Percentiles rank a stretch among this genome's conserved stretches.
phyloP scores from a whole-genome alignment of 2,888 invertebrate genomes.

The Aplocera efformata region DNA sequence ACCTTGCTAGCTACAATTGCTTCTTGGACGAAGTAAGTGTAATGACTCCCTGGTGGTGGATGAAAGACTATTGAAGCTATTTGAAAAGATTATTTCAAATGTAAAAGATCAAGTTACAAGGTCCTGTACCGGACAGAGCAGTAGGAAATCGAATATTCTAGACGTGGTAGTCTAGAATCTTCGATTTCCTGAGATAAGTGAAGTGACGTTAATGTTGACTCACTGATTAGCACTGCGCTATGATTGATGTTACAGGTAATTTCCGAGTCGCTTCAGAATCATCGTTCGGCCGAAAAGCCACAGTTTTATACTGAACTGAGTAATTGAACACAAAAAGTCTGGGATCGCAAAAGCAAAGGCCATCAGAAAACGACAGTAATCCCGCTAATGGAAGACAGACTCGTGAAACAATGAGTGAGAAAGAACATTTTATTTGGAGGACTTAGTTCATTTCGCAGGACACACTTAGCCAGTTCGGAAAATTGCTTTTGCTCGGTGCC shows the following conservation, averaged over 20 bases:
- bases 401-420: constrained; percentile 25
- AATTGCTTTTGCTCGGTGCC: constrained; percentile 20
- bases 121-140: too few species aligned
- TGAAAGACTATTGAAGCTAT: too few species aligned
- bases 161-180: too few species aligned
- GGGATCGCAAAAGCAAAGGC: constrained; percentile 7
- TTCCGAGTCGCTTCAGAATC: neutral
- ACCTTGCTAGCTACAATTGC: too few species aligned
- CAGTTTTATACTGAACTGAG: neutral
- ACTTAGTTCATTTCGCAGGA: constrained; percentile 17
- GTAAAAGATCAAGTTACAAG: too few species aligned
- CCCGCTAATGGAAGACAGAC: constrained; percentile 12
- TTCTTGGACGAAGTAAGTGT: too few species aligned
- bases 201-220: constrained; percentile 7
- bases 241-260: constrained; percentile 8
- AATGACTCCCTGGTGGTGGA: too few species aligned
- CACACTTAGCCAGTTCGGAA: constrained; percentile 27
- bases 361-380: constrained; percentile 11
- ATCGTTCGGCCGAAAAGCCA: too few species aligned
- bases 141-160: too few species aligned
- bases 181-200: too few species aligned
- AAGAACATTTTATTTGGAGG: constrained; percentile 26
- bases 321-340: neutral
- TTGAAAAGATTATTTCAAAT: too few species aligned
- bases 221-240: constrained; percentile 6